Percentiles rank a stretch among this genome's conserved stretches.
Evolutionary conservation across 92 coral and sea anemone genomes (phyloP).

Genomic region (Zoanthus solanderi): DNA sequence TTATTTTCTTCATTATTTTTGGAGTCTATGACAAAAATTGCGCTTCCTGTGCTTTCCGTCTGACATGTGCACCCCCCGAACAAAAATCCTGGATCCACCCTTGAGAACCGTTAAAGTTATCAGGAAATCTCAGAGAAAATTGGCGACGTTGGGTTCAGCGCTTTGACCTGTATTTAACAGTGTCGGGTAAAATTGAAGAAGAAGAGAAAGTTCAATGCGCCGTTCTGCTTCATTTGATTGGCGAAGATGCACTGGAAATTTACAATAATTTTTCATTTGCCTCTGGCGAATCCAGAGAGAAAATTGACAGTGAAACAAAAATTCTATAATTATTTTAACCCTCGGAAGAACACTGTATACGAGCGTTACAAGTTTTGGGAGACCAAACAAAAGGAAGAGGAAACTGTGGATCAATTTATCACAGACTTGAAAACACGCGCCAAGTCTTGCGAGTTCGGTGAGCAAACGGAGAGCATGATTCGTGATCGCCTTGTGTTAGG

Average conservation of each 20-base stretch:
- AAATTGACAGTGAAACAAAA: slow-evolving; percentile 28
- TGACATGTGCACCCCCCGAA: no score
- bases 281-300: slow-evolving; percentile 21
- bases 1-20: no score
- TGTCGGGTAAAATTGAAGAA: slow-evolving; percentile 20
- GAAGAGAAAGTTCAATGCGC: slow-evolving; percentile 41
- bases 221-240: slow-evolving; percentile 24
- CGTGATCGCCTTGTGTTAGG: slow-evolving; percentile 44
- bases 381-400: slow-evolving; percentile 48
- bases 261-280: slow-evolving; percentile 48
- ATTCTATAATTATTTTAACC: slow-evolving; percentile 33
- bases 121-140: slow-evolving; percentile 31
- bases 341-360: slow-evolving; percentile 45
- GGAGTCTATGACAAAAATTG: no score
- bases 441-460: slow-evolving; percentile 51
- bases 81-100: background rate
- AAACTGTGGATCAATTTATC: slow-evolving; percentile 49
- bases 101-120: slow-evolving; percentile 19
- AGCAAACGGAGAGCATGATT: slow-evolving; percentile 27
- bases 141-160: slow-evolving; percentile 45
- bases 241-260: slow-evolving; percentile 48
- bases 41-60: no score
- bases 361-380: slow-evolving; percentile 59
- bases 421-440: slow-evolving; percentile 49
- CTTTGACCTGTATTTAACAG: slow-evolving; percentile 36